Base-by-base conservation (phyloP, 1,140 invertebrate species). In the Megalopta genalis region DNA sequence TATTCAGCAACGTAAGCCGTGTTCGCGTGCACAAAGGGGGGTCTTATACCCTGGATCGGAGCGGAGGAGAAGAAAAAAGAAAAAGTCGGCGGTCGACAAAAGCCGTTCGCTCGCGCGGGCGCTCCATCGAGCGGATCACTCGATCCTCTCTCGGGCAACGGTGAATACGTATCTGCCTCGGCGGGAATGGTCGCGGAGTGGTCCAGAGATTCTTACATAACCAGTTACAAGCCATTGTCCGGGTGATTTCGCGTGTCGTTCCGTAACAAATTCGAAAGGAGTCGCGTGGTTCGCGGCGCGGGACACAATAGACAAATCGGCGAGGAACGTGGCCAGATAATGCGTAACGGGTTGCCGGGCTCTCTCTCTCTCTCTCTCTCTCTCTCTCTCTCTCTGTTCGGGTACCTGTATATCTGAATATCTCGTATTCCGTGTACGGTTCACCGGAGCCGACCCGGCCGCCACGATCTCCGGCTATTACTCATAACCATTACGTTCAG, bases 381-480 rank as follows among this genome's bases (percentile, higher is more conserved):
- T 32, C 32, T 32, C 32, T 32, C 32, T 32, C 32, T 32, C 32
- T 32, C 32, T 32, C 4, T 32, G 80, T 85, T 86, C 76, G 86
- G 42, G 77, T 80, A 80, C 77, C 78, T 84, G 82, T 86, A 78
- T 86, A 86, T 87, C 81, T 80, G 82, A 88, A 89, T 32, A 32
- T 89, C 88, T 89, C 69, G 85, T 86, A 89, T 89, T 85, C 86
- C 81, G 76, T 81, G 79, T 81, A 88, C 80, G 87, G 88, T 89
- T 89, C 81, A 89, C 63, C 80, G 68, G 80, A 74, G 74, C 65
- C 81, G 82, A 85, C 86, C 88, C 71, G 62, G 60, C 75, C 74
- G 82, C 86, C 88, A 84, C 88, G 84, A 89, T 89, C 88, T 89
- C 68, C 64, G 69, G 81, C 86, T 87, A 88, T 89, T 89, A 88